Base-by-base conservation (phyloP, 2,113 vertebrate genomes). In the Thunnus thynnus region DNA sequence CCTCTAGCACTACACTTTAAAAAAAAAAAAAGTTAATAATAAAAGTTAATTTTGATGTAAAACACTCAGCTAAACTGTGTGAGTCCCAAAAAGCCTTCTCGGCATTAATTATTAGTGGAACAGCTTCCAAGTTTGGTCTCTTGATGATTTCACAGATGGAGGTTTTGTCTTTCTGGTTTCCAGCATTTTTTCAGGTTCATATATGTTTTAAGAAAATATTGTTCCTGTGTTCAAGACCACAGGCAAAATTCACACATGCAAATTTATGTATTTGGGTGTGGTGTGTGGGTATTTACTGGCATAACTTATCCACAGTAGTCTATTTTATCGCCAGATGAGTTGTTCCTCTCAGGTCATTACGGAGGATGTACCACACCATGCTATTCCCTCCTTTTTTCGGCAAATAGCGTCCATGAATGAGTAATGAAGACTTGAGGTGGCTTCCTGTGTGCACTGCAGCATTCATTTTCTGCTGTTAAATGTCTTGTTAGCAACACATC, bases 401-500 rank as follows among this genome's bases (percentile, higher is more conserved):
- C 20, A 76, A 66, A 70, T 3, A 12, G 36, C 36, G n/a, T 17
- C n/a, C 70, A 63, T 67, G 70, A 82, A 61, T 83, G 70, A 73
- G 66, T 91, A 91, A 94, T 91, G 83, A 93, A 90, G 85, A 76
- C 60, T 36, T 66, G 61, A 60, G 63, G 83, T 72, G 70, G 54
- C 64, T 82, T 20, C 52, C 78, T 74, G 71, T 75, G 80, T 62
- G 63, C 77, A 52, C 57, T 25, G 62, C 71, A 72, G 72, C 72
- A 62, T 80, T 78, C 68, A 65, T 80, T 89, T 78, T 76, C 56
- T 60, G 54, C 84, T 50, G 51, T 61, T 76, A 87, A 94, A 84
- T 70, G 83, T 72, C 87, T 92, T 89, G 87, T 94, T 92, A 93
- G 91, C 32, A 20, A 64, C n/a, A 65, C 78, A 57, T 85, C 69